Percentiles rank a stretch among this genome's conserved stretches.
phyloP scores from a whole-genome alignment of 2,113 vertebrate genomes.

The Ascaphus truei region DNA sequence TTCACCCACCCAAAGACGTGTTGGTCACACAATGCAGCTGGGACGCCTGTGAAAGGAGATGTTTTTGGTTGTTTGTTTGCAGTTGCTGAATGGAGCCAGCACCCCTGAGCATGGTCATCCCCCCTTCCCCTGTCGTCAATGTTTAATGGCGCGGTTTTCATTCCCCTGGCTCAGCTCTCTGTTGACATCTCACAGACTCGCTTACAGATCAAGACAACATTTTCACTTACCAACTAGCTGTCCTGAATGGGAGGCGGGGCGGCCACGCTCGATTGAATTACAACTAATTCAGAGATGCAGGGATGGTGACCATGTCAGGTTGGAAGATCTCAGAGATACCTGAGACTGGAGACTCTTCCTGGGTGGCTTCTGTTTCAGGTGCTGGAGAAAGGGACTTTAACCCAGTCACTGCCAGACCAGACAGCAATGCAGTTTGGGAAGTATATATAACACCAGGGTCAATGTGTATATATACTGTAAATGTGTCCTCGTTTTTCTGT shows the following conservation, averaged over 20 bases:
- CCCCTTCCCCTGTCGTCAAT: constrained; percentile 1
- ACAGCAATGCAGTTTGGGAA: no score
- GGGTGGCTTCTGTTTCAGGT: not conserved
- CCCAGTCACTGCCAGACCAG: no score
- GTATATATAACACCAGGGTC: no score
- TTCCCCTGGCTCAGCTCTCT: constrained; percentile 7
- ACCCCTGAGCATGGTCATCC: not conserved
- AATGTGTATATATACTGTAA: no score
- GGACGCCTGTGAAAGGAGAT: not conserved
- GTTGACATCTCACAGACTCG: constrained; percentile 35
- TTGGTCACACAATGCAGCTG: no score
- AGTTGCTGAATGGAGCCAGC: accelerated
- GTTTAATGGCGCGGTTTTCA: constrained; percentile 27
- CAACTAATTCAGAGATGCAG: constrained; percentile 19
- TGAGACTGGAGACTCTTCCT: not conserved
- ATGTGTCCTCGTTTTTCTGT: no score
- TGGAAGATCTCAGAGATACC: not conserved
- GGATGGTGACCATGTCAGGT: not conserved
- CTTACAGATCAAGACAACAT: constrained; percentile 38
- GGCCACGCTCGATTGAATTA: constrained; percentile 20
- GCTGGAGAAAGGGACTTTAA: no score
- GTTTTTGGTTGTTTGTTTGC: not conserved
- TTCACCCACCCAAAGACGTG: no score
- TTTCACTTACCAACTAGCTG: not conserved
- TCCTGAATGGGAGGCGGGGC: not conserved